Conservation (phyloP, 2,113 vertebrate genomes). For the Sander lucioperca region DNA sequence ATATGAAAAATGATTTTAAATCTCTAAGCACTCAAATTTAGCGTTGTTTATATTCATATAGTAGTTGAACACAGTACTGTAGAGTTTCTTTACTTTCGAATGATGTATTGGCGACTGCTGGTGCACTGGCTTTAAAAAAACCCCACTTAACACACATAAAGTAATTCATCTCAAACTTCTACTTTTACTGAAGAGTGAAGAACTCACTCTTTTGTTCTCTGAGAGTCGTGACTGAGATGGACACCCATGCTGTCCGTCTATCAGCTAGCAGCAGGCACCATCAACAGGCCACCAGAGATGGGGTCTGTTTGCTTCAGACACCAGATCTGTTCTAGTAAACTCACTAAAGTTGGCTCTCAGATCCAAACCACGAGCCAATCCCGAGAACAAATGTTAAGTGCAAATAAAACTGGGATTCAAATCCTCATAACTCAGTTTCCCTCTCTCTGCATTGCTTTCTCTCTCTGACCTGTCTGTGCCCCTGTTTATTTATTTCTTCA, state of each 20-base stretch:
- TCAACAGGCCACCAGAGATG: constrained; percentile 35
- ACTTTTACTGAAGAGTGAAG: background rate
- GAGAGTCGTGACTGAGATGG: constrained; percentile 55
- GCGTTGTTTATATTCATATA: background rate
- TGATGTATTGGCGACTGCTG: constrained; percentile 11
- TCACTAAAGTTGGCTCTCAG: constrained; percentile 62
- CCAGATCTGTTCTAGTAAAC: constrained; percentile 69
- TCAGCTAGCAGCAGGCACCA: constrained; percentile 66
- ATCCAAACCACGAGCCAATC: constrained; percentile 42
- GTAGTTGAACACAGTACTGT: background rate
- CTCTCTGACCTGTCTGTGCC: constrained; percentile 47
- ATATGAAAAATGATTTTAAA: background rate
- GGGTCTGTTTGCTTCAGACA: constrained; percentile 61
- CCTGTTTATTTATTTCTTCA: constrained; percentile 58
- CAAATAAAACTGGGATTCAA: constrained; percentile 60
- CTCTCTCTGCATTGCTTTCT: constrained; percentile 16
- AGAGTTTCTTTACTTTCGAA: constrained; percentile 25
- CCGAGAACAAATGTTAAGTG: constrained; percentile 61
- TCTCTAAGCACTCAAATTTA: background rate
- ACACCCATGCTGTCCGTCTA: constrained; percentile 68
- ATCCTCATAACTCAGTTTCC: constrained; percentile 37
- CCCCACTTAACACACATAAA: constrained; percentile 13
- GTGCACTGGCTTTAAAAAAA: background rate
- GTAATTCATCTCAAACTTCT: constrained; percentile 39
- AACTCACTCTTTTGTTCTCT: constrained; percentile 9